phyloP scores from a whole-genome alignment of 35 echinoderm and acorn worm species.

The Amphiura filiformis region DNA sequence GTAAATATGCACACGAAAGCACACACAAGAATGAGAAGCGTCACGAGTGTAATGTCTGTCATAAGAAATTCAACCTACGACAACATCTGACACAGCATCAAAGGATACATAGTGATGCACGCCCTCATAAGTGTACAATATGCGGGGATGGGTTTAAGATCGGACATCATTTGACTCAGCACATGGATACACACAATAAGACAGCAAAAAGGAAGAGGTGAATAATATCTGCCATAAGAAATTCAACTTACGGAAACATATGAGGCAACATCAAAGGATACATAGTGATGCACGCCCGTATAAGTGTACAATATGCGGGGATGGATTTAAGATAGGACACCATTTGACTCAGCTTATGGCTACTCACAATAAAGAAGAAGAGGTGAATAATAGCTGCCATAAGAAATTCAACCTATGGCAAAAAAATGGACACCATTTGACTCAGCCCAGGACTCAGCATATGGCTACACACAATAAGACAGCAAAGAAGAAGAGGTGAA shows the following conservation, averaged over 20 bases:
- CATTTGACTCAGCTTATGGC: not conserved
- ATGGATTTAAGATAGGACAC: not conserved
- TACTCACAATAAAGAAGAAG: not conserved
- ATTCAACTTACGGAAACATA: not conserved
- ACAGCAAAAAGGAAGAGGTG: too few species aligned
- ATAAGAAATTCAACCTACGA: not conserved
- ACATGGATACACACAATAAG: not conserved
- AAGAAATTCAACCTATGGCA: not conserved
- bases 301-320: not conserved
- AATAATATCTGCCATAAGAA: not conserved
- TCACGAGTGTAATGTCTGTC: not conserved
- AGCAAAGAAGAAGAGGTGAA: too few species aligned
- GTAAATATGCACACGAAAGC: not conserved
- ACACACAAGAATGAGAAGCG: not conserved
- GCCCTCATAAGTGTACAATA: not conserved
- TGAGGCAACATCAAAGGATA: not conserved
- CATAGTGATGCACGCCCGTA: not conserved
- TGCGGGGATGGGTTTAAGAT: not conserved
- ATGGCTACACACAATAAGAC: not conserved
- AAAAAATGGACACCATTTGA: not conserved
- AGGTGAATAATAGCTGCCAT: not conserved
- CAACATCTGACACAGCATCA: not conserved
- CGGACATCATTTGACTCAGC: not conserved
- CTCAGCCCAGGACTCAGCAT: too few species aligned
- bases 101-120: not conserved